phyloP scores from a whole-genome alignment of 2,888 invertebrate species.

The Melieria omissa region DNA sequence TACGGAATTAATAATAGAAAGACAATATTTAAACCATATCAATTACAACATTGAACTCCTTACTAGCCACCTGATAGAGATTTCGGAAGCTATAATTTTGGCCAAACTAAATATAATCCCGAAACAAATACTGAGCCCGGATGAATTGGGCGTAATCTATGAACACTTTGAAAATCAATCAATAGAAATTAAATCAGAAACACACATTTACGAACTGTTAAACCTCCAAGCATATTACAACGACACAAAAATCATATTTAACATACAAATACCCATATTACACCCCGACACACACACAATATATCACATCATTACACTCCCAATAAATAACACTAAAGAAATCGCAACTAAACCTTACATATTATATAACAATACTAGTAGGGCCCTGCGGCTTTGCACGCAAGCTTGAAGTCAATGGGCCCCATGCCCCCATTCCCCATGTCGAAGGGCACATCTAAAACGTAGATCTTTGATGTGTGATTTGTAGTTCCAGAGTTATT shows the following conservation, averaged over 20 bases:
- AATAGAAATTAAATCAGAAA: constrained; percentile 6
- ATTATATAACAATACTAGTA: no score
- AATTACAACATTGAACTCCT: constrained; percentile 40
- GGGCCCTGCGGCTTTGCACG: no score
- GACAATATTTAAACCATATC: constrained; percentile 13
- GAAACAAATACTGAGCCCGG: constrained; percentile 29
- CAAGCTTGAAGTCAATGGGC: no score
- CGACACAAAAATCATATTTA: constrained; percentile 17
- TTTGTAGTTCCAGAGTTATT: no score
- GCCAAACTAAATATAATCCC: constrained; percentile 37
- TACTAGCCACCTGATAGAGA: constrained; percentile 25
- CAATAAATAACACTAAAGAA: no score
- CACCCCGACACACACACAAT: not conserved
- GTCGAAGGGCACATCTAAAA: no score
- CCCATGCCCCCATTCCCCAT: no score
- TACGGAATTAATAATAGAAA: constrained; percentile 9
- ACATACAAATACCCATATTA: not conserved
- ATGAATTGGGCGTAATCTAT: constrained; percentile 25
- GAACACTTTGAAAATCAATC: constrained; percentile 30
- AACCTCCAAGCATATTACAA: no score
- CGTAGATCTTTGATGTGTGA: no score
- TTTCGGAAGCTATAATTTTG: constrained; percentile 31
- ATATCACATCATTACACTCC: no score
- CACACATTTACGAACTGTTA: no score
- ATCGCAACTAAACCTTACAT: no score